A percentile compares a stretch with the other conserved stretches of the same genome.
phyloP scores from a whole-genome alignment of 2,888 invertebrate genomes.

The Callinectes sapidus region DNA sequence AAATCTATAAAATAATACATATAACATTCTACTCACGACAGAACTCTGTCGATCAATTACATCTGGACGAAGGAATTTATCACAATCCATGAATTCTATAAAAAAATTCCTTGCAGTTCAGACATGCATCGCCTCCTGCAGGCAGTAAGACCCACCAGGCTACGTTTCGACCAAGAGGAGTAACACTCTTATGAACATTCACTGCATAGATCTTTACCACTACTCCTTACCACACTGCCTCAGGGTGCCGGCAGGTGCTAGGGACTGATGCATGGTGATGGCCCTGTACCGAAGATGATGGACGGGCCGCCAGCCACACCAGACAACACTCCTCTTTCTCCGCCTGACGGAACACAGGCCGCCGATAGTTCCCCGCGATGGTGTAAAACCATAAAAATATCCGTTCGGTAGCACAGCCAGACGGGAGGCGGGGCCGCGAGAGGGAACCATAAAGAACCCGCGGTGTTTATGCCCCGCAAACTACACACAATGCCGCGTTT shows the following conservation, averaged over 20 bases:
- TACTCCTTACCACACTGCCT: neutral
- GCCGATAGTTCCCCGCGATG: slow-evolving; percentile 15
- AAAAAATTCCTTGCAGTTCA: neutral
- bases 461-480: neutral
- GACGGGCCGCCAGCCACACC: neutral
- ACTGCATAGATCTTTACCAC: neutral
- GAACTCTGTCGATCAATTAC: neutral
- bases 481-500: neutral
- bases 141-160: neutral
- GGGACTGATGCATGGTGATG: slow-evolving; percentile 11
- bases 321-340: slow-evolving; percentile 16
- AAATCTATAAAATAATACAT: neutral
- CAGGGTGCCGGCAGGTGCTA: neutral
- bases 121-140: neutral
- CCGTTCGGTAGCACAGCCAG: slow-evolving; percentile 16
- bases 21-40: neutral
- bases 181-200: neutral
- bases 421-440: slow-evolving; percentile 3
- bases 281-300: neutral
- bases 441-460: neutral
- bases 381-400: slow-evolving; percentile 15
- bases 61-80: neutral
- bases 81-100: neutral
- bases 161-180: neutral
- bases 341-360: neutral